Base-by-base conservation (phyloP, 2,888 invertebrate genomes). In the Eupithecia exiguata region DNA sequence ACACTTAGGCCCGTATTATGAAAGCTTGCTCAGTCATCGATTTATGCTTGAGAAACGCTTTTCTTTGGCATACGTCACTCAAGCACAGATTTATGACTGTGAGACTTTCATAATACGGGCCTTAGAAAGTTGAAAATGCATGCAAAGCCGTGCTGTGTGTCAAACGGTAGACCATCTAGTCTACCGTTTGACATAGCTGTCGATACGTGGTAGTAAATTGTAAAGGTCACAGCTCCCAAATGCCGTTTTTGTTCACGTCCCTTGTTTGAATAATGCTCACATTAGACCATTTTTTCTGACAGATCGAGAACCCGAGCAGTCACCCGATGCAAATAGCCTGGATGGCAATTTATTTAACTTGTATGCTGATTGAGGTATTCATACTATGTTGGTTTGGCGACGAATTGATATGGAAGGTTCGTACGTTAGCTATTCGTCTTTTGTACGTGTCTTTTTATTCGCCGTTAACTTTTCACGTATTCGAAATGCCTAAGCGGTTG, bases 381-480 rank as follows among this genome's bases (percentile, higher is more conserved):
- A 94, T 94, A 84, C 84, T 93, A 68, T 95, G 94, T 84, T 94
- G 94, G 94, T 95, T 92, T 79, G 94, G 94, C 63, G 90, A 95
- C 82, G 93, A 93, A 82, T 87, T 95, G 75, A 94, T 94, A 82
- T 90, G 91, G 87, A 93, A 94, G 91, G 94, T 93, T 81, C 68
- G 80, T 82, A 77, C 61, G 73, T 65, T 67, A 75, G 65, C 69
- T 76, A 72, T 78, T 78, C 63, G 25, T 58, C 58, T 77, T 77
- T 77, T 74, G 66, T 68, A 69, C 66, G 43, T 61, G 35, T 69
- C n/a, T 30, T 40, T 67, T 75, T 74, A 77, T 77, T 71, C 65
- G 25, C 5, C 58, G 58, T 58, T 25, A 12, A 58, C 25, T 58
- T 58, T 12, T 58, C 58, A 58, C 58, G 58, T 58, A 21, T 58